Evolutionary conservation across 2,888 invertebrate species (phyloP).

Genomic region (Lepidocyrtinus sp.): DNA sequence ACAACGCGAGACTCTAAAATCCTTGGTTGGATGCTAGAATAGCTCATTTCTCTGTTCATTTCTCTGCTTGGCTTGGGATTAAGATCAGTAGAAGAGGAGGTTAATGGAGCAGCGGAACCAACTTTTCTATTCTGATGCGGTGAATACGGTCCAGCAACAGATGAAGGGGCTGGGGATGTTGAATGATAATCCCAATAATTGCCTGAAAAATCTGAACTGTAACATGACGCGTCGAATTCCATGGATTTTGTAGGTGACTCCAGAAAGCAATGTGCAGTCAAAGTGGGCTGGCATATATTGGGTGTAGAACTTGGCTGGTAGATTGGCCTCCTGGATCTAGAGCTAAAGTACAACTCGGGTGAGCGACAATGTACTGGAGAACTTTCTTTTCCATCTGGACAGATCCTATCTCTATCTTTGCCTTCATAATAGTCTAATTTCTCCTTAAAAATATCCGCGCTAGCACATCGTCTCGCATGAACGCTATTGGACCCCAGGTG

Average conservation of each 20-base stretch:
- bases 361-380: slow-evolving; percentile 65
- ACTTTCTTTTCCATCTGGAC: slow-evolving; percentile 68
- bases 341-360: slow-evolving; percentile 66
- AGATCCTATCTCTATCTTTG: slow-evolving; percentile 44
- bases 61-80: slow-evolving; percentile 55
- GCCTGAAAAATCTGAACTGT: slow-evolving; percentile 64
- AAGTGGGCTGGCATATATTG: slow-evolving; percentile 69
- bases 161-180: slow-evolving; percentile 54
- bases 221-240: slow-evolving; percentile 64
- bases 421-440: slow-evolving; percentile 63
- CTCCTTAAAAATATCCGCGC: slow-evolving; percentile 67
- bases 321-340: slow-evolving; percentile 67
- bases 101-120: slow-evolving; percentile 21
- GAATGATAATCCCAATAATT: slow-evolving; percentile 68
- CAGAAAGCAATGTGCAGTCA: slow-evolving; percentile 69
- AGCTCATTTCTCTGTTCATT: slow-evolving; percentile 54
- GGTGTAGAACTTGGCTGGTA: slow-evolving; percentile 69
- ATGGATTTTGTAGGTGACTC: slow-evolving; percentile 67
- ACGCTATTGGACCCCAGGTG: slow-evolving; percentile 29
- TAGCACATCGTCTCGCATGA: slow-evolving; percentile 64
- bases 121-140: slow-evolving; percentile 6
- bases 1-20: slow-evolving; percentile 54
- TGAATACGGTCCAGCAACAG: slow-evolving; percentile 23
- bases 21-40: slow-evolving; percentile 53
- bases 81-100: slow-evolving; percentile 47